Evolutionary conservation across 2,888 invertebrate species (phyloP), one percentile per base, ranked within the genome.

Genomic region (Emmelina monodactyla): DNA sequence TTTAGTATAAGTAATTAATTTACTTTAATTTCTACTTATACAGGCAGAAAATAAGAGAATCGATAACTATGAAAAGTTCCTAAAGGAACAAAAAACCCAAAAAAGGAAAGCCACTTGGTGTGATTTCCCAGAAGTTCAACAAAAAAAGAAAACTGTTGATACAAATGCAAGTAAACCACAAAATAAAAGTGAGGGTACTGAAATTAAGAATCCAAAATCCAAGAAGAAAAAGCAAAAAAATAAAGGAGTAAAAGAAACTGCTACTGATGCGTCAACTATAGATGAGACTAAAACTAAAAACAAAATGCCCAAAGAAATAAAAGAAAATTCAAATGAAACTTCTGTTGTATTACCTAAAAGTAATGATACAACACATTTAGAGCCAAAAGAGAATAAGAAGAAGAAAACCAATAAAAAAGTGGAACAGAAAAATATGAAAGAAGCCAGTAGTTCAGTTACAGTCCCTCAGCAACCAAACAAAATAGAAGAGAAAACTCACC

Each of bases 41-140:
- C 43, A 81, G 81, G 80, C 73, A 32, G 82, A 76, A 56, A 62
- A 75, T 31, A 69, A 78, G 50, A 66, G 78, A 13, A 69, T 80
- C 37, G 65, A 76, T 33, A 82, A 81, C 40, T 82, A 82, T 46
- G 71, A 75, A 39, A 75, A 73, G 14, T 82, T 83, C 51, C 51
- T 82, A 1, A 78, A 78, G 45, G 82, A 83, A 43, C 69, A 70
- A 28, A 73, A 68, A 47, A 61, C 69, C 15, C 66, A 71, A 35
- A 72, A 69, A 43, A 64, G 72, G 32, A 69, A 73, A 46, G 68
- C 72, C 3, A 65, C 71, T 34, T 84, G 84, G 84, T 83, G 83
- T 53, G 80, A 82, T 38, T 84, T 85, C 61, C 80, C 83, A 16
- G 70, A 75, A 47, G 37, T 47, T 33, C 38, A 31, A 33, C 36